Base-by-base conservation (phyloP, 2,888 invertebrate genomes). In the Dryococelus australis region DNA sequence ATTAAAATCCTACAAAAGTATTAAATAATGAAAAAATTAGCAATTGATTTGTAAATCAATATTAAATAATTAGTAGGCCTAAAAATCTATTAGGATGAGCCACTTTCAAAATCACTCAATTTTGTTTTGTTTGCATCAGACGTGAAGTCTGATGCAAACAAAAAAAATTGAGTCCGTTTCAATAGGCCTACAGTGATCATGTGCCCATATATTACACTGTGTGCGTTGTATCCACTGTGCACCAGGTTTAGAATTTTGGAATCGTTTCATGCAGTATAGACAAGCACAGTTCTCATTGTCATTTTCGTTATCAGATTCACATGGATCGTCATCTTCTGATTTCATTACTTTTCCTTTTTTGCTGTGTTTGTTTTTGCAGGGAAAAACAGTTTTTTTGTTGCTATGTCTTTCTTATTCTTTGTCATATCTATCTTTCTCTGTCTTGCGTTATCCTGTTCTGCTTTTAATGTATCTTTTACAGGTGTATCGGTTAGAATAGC, bases 91-190 rank as follows among this genome's bases (percentile, higher is more conserved):
- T 26, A 43, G 28, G 28, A 47, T 47, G n/a, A 85, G n/a, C 8
- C 20, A 47, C 43, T 20, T 20, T 85, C 85, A 85, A 43, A 43
- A 47, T 85, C 85, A 47, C n/a, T n/a, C 8, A n/a, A n/a, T n/a
- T n/a, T n/a, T n/a, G n/a, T n/a, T n/a, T n/a, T n/a, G n/a, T n/a
- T n/a, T n/a, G n/a, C n/a, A n/a, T n/a, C n/a, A n/a, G n/a, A n/a
- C n/a, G n/a, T 85, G 43, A 85, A 43, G 43, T 9, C 43, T 43
- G n/a, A 85, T 43, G 27, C 85, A 85, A 85, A 85, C 85, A 85
- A 85, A 43, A 26, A 26, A 27, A 79, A 79, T 26, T 79, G 27
- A 84, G 28, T 65, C 27, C 65, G 16, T 65, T 20, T 86, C 26
- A 65, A 47, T 47, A 47, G 47, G 47, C 47, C 24, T 86, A 53